These are phyloP conservation scores for Dasysyrphus albostriatus DNA, from an alignment of 2,888 invertebrate genomes.

Conservation along the genomic window DNA sequence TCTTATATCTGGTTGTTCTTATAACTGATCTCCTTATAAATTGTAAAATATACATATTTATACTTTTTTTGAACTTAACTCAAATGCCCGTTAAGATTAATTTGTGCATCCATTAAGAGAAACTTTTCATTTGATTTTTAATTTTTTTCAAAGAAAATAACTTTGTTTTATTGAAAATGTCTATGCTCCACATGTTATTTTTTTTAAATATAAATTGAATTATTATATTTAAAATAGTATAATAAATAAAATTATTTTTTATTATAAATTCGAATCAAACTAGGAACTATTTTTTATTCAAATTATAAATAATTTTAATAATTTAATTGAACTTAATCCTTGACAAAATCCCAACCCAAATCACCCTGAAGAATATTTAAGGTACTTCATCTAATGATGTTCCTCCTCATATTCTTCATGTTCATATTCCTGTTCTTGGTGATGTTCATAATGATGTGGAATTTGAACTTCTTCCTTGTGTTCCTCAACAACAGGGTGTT, in stretches of 20 bases:
- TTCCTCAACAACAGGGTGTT: conserved; percentile 56
- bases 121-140: too few species aligned
- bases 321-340: conserved; percentile 34
- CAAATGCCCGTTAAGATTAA: too few species aligned
- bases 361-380: background rate
- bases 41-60: too few species aligned
- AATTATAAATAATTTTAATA: background rate
- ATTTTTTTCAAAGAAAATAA: too few species aligned
- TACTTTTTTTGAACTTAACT: too few species aligned
- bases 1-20: too few species aligned
- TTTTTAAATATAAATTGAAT: too few species aligned
- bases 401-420: background rate
- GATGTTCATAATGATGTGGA: conserved; percentile 56
- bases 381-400: conserved; percentile 13
- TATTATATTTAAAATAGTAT: too few species aligned
- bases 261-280: background rate
- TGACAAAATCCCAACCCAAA: background rate
- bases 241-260: background rate
- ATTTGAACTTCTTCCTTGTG: conserved; percentile 56
- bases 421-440: conserved; percentile 21
- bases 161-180: too few species aligned
- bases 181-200: too few species aligned
- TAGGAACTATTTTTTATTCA: background rate
- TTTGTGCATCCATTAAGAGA: too few species aligned
- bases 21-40: too few species aligned